These are phyloP conservation scores for Campopleginae sp. DNA, from an alignment of 2,888 invertebrate species.

Conservation along the genomic window DNA sequence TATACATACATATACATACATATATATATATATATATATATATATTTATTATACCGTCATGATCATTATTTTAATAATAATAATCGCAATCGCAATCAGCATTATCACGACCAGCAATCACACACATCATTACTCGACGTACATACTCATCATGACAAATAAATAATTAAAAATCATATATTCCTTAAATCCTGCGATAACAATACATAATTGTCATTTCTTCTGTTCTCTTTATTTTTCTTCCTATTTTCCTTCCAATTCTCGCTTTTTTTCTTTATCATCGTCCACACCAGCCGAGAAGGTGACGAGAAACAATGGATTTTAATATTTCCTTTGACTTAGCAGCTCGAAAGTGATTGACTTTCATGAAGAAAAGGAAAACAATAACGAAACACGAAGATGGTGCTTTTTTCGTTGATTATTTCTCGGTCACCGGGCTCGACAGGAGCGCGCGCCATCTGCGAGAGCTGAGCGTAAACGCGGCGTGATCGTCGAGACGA, in stretches of 20 bases:
- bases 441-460: neutral
- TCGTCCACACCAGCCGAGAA: neutral
- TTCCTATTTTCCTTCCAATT: neutral
- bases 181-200: conserved; percentile 78
- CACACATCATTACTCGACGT: conserved; percentile 51
- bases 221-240: conserved; percentile 25
- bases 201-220: conserved; percentile 79
- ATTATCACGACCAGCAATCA: conserved; percentile 72
- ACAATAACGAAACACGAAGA: neutral
- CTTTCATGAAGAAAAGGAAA: neutral
- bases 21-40: conserved; percentile 33
- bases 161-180: conserved; percentile 78
- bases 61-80: conserved; percentile 69
- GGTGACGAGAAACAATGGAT: neutral
- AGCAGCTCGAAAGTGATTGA: neutral
- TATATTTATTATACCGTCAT: conserved; percentile 69
- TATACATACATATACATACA: conserved; percentile 8
- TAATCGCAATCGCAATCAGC: conserved; percentile 68
- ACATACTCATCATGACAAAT: conserved; percentile 76
- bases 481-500: neutral
- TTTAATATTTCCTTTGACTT: neutral
- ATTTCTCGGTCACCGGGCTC: neutral
- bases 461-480: neutral
- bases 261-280: neutral
- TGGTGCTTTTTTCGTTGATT: neutral